Evolutionary conservation across 2,888 invertebrate species (phyloP).

Genomic region (Pseudanteris insignis): DNA sequence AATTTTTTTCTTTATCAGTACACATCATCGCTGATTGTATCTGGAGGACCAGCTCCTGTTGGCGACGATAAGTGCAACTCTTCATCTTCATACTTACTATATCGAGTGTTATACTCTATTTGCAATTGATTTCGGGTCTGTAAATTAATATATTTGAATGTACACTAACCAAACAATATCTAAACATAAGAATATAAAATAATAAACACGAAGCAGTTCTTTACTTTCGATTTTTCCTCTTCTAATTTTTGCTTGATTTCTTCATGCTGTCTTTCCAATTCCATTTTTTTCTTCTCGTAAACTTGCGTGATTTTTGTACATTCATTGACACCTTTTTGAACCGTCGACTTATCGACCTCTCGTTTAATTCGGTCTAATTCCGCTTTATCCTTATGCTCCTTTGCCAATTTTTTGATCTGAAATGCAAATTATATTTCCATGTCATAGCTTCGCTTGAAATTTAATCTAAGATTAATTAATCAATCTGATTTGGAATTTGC

Average conservation of each 20-base stretch:
- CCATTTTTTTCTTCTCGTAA: constrained; percentile 79
- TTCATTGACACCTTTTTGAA: constrained; percentile 90
- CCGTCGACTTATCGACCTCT: constrained; percentile 82
- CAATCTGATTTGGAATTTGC: too few relatives aligned
- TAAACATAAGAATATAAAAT: too few relatives aligned
- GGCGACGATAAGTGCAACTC: constrained; percentile 60
- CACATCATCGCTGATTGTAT: constrained; percentile 58
- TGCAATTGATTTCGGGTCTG: constrained; percentile 57
- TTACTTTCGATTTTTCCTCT: constrained; percentile 74
- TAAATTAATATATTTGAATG: too few relatives aligned
- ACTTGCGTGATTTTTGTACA: constrained; percentile 81
- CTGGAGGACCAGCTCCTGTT: constrained; percentile 59
- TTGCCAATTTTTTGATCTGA: constrained; percentile 81
- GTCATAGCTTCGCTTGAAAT: too few relatives aligned
- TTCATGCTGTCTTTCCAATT: constrained; percentile 82
- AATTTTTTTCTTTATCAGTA: constrained; percentile 56
- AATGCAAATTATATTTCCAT: too few relatives aligned
- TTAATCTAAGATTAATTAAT: too few relatives aligned
- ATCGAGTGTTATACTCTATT: constrained; percentile 62
- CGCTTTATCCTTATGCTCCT: constrained; percentile 89
- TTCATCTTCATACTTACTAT: constrained; percentile 60
- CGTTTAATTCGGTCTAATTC: constrained; percentile 88
- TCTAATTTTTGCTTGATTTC: constrained; percentile 76
- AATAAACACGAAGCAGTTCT: too few relatives aligned
- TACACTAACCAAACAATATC: too few relatives aligned